Evolutionary conservation across 1,140 invertebrate species (phyloP), one percentile per base, ranked within the genome.

Genomic region (Yoshiicerus persimilis): DNA sequence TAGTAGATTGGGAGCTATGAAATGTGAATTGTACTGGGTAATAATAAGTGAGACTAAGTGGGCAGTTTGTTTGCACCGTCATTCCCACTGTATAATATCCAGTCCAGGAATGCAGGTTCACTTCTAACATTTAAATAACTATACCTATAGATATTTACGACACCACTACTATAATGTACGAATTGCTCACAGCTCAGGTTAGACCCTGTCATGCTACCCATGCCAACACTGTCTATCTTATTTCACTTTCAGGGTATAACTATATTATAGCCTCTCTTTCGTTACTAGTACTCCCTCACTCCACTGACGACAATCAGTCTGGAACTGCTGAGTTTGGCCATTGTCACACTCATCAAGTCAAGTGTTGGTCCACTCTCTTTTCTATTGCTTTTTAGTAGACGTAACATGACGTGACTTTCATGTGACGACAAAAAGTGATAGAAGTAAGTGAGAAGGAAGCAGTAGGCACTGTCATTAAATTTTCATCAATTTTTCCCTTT

Each of bases 1-100:
- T 38, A 80, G 30, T 34, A n/a, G 75, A 80, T 80, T 80, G 32
- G 75, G 36, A 23, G 75, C 32, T 80, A 80, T 80, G 75, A 80
- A 80, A 80, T 80, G 75, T 80, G 75, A 80, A 80, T 80, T 80
- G 34, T 80, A 32, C 20, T 34, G 75, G 75, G 75, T 80, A 80
- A 80, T 80, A 80, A 80, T 80, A 80, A 80, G 75, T 80, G 75
- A 80, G 34, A 80, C 75, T 80, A 80, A 80, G 75, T 80, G 75
- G 75, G 75, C 75, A 80, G 75, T 80, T 80, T 34, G 75, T 80
- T 34, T 80, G 75, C 75, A 32, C 16, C 34, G 75, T 80, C 75
- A 80, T 38, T 36, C 32, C 34, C 32, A 36, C 11, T 34, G 25
- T 30, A 70, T 10, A 9, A 5, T 56, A 56, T n/a, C 13, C n/a